Evolutionary conservation across 2,888 invertebrate species (phyloP), one percentile per base, ranked within the genome.

Genomic region (Epinotia brunnichana): DNA sequence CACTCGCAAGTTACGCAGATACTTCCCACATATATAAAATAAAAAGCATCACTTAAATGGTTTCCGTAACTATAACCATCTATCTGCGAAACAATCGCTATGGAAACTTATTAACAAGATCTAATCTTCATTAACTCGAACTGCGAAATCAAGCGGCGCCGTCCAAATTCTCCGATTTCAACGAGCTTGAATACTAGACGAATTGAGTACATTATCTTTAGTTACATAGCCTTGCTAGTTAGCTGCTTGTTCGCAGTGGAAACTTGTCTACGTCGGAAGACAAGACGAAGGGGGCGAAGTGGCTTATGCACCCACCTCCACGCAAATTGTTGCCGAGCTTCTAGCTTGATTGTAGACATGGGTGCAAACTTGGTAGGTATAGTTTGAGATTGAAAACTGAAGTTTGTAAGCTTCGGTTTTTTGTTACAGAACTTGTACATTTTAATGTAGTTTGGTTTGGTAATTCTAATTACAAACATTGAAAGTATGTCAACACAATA

Each of bases 171-270:
- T 61, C 71, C 66, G 44, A 72, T 72, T 68, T 57, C 68, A 62
- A 57, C 72, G 39, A 39, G 81, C 78, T 82, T 85, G 86, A 87
- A 87, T 87, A 82, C 85, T 85, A 86, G 87, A 88, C 83, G 87
- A 85, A 88, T 87, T 81, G 85, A 82, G 85, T 81, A 82, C 84
- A 87, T 87, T 87, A 86, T 86, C 87, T 76, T 76, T 77, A 85
- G 84, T 81, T 82, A 85, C 84, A 83, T 83, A 76, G 72, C 77
- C 78, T 79, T 79, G 82, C 85, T 87, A 87, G 88, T 88, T 87
- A 87, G 86, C 83, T 74, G 63, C 63, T 69, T 69, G 71, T 84
- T 84, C 83, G 74, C 79, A 77, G 79, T 80, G 77, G 83, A 82
- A 88, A 88, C 87, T 87, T 85, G 85, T 85, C 86, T 84, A 78